A percentile compares a stretch with the other conserved stretches of the same genome.
phyloP scores from a whole-genome alignment of 2,888 invertebrate species.

The Agrypnus murinus region DNA sequence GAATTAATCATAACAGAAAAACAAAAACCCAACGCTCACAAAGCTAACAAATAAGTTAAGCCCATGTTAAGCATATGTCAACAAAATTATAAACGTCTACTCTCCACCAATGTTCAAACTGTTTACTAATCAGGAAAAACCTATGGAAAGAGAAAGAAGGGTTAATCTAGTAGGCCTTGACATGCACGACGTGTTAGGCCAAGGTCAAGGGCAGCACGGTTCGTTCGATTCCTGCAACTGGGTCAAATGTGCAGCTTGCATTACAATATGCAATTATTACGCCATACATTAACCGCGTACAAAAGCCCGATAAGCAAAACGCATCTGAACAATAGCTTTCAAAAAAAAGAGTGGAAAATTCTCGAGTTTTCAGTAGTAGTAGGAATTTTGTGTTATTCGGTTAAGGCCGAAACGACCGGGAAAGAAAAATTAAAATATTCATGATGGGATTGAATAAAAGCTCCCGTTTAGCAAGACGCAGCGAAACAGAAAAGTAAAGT shows the following conservation, averaged over 20 bases:
- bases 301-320: slow-evolving; percentile 6
- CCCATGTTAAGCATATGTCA: too few relatives aligned
- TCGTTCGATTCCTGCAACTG: slow-evolving; percentile 55
- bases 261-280: slow-evolving; percentile 33
- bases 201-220: slow-evolving; percentile 57
- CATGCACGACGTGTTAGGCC: slow-evolving; percentile 39
- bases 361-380: too few relatives aligned
- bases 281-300: not conserved
- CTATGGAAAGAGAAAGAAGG: slow-evolving; percentile 31
- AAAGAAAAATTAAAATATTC: not conserved
- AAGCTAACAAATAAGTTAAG: too few relatives aligned
- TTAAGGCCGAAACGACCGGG: not conserved
- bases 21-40: not conserved
- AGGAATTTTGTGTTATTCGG: too few relatives aligned
- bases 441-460: slow-evolving; percentile 7
- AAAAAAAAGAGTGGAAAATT: too few relatives aligned
- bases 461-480: not conserved
- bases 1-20: not conserved
- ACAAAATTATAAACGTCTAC: not conserved
- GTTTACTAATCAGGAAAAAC: slow-evolving; percentile 15
- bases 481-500: slow-evolving; percentile 4
- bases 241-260: slow-evolving; percentile 54
- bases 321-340: slow-evolving; percentile 4
- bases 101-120: not conserved
- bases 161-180: slow-evolving; percentile 42